Evolutionary conservation across 2,113 vertebrate species (phyloP).

Genomic region (Notothenia coriiceps): DNA sequence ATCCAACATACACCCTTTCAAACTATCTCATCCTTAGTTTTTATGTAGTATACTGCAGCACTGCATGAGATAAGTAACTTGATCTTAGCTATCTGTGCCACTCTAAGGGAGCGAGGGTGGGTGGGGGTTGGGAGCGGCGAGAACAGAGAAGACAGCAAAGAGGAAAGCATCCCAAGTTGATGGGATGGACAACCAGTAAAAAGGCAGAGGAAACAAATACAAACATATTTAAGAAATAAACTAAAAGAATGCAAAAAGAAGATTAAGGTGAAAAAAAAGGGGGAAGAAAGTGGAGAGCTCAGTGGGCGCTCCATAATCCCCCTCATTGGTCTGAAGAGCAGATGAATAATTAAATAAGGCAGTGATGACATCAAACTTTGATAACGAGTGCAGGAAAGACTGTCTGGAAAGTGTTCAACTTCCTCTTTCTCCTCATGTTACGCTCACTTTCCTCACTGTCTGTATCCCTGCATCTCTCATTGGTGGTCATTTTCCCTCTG

Average conservation of each 20-base stretch:
- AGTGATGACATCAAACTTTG: constrained; percentile 77
- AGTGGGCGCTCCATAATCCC: constrained; percentile 51
- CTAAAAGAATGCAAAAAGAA: neutral
- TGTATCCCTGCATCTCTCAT: constrained; percentile 33
- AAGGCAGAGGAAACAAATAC: neutral
- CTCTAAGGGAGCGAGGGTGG: constrained; percentile 39
- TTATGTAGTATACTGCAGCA: constrained; percentile 41
- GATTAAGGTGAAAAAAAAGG: constrained; percentile 20
- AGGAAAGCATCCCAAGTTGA: constrained; percentile 27
- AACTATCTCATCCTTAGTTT: constrained; percentile 13
- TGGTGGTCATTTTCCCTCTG: constrained; percentile 16
- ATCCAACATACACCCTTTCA: neutral
- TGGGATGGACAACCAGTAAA: constrained; percentile 31
- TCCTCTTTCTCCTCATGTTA: constrained; percentile 57
- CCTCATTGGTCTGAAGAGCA: constrained; percentile 52
- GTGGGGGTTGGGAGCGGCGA: constrained; percentile 4
- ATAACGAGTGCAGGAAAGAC: constrained; percentile 60
- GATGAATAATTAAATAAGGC: constrained; percentile 84
- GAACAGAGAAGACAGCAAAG: constrained; percentile 18
- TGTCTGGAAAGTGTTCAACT: constrained; percentile 66
- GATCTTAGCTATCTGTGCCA: constrained; percentile 59
- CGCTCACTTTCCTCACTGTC: constrained; percentile 29
- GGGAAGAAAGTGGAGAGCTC: constrained; percentile 25
- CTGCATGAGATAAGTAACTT: constrained; percentile 68
- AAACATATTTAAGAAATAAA: neutral